Evolutionary conservation across 2,797 vertebrate genomes (phyloP).

Genomic region (Synanceia verrucosa): DNA sequence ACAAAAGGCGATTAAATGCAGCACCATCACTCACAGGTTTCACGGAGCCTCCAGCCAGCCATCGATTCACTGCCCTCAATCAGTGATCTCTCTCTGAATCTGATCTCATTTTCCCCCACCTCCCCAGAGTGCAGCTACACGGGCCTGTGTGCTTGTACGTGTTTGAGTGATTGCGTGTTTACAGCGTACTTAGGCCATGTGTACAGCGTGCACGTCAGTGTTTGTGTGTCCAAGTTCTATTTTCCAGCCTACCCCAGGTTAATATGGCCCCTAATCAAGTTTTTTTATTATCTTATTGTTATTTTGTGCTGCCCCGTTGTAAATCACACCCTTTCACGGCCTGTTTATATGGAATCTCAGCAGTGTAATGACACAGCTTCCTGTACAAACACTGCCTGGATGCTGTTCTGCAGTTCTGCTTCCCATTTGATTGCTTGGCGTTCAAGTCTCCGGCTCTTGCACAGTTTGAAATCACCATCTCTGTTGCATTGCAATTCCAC

Average conservation of each 20-base stretch:
- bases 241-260: constrained; percentile 38
- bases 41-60: constrained; percentile 75
- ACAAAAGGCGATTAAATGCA: constrained; percentile 84
- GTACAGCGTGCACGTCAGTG: neutral
- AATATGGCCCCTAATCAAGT: constrained; percentile 58
- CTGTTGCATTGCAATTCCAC: neutral
- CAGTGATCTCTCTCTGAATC: constrained; percentile 83
- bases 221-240: neutral
- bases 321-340: constrained; percentile 33
- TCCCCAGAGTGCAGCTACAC: constrained; percentile 45
- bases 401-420: constrained; percentile 22
- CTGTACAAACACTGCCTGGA: constrained; percentile 18
- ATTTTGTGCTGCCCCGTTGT: constrained; percentile 33
- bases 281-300: constrained; percentile 57
- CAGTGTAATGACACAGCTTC: constrained; percentile 30
- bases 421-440: constrained; percentile 24
- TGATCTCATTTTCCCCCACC: constrained; percentile 75
- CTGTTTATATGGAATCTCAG: constrained; percentile 20
- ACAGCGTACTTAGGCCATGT: constrained; percentile 14
- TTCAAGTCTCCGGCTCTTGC: constrained; percentile 1
- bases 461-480: constrained; percentile 6
- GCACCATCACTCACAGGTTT: constrained; percentile 80
- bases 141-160: constrained; percentile 45
- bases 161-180: constrained; percentile 62
- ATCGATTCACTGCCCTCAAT: constrained; percentile 86